These are phyloP conservation scores for Acanthisitta chloris DNA, from an alignment of 2,113 vertebrate species.

Conservation along the genomic window DNA sequence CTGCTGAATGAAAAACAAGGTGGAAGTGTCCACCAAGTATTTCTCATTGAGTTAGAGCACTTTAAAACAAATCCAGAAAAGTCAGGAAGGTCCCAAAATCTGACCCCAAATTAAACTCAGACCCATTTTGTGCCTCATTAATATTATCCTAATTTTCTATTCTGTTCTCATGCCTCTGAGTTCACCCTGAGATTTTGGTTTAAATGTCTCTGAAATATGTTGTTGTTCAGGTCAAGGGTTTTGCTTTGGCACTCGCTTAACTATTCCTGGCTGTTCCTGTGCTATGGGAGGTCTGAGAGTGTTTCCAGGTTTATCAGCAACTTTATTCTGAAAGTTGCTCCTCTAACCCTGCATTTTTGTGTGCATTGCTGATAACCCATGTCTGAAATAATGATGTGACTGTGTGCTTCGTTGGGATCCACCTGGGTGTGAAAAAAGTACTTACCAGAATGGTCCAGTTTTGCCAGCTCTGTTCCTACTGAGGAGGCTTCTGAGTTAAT, in stretches of 20 bases:
- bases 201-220: neutral
- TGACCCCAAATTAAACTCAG: neutral
- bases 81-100: neutral
- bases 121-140: neutral
- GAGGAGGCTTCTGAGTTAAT: neutral
- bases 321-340: neutral
- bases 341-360: neutral
- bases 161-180: neutral
- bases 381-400: slow-evolving; percentile 10
- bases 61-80: neutral
- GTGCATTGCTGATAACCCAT: neutral
- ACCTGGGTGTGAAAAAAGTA: neutral
- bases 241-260: slow-evolving; percentile 5
- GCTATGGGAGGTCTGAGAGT: neutral
- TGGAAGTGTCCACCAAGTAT: neutral
- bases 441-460: neutral
- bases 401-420: neutral
- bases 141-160: neutral
- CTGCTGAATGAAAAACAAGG: neutral
- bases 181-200: neutral
- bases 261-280: slow-evolving; percentile 13
- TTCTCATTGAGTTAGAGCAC: neutral
- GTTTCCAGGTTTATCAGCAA: slow-evolving; percentile 58
- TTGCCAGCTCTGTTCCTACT: neutral
- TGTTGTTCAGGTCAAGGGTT: slow-evolving; percentile 35